These are phyloP conservation scores for Puntigrus tetrazona DNA, from an alignment of 2,113 vertebrate species.

Conservation along the genomic window DNA sequence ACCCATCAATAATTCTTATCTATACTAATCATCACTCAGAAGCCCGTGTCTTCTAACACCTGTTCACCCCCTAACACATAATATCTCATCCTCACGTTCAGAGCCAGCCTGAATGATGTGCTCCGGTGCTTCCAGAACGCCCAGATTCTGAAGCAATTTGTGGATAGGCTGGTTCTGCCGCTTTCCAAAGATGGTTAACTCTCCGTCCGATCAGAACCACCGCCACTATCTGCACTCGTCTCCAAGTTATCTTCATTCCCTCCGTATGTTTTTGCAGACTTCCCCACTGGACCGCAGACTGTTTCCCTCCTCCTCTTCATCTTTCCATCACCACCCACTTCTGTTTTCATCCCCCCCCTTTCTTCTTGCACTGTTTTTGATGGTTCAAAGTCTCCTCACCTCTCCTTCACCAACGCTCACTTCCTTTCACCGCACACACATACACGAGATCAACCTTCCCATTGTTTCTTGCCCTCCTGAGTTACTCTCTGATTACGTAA, in stretches of 20 bases:
- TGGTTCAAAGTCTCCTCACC: conserved; percentile 41
- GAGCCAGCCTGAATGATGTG: conserved; percentile 11
- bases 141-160: neutral
- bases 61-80: conserved; percentile 51
- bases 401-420: conserved; percentile 10
- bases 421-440: conserved; percentile 35
- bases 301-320: conserved; percentile 23
- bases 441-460: conserved; percentile 8
- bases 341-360: conserved; percentile 45
- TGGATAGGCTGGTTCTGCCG: neutral
- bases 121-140: conserved; percentile 9
- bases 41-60: conserved; percentile 54
- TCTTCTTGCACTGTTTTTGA: conserved; percentile 38
- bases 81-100: conserved; percentile 53
- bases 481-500: conserved; percentile 43
- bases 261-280: conserved; percentile 29
- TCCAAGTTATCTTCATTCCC: conserved; percentile 34
- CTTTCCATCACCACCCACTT: conserved; percentile 55
- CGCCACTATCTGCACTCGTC: conserved; percentile 38
- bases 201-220: conserved; percentile 36
- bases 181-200: conserved; percentile 1
- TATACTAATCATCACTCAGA: conserved; percentile 52
- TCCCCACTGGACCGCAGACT: conserved; percentile 23
- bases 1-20: conserved; percentile 56
- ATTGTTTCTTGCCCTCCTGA: conserved; percentile 28